Base-by-base conservation (phyloP, 2,888 invertebrate species). In the Spisula solida region DNA sequence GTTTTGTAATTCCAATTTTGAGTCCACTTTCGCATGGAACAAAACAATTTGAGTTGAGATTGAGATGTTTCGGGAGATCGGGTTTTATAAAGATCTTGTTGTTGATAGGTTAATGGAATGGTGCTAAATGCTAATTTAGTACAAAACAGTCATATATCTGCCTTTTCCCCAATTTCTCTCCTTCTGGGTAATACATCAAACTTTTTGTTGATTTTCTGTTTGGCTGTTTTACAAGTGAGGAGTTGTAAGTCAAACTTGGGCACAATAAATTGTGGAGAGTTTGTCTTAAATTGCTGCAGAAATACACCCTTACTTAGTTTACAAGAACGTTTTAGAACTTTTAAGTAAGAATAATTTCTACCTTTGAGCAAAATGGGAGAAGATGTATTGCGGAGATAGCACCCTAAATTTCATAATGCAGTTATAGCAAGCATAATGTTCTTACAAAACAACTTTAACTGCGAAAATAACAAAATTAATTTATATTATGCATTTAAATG, bases 271-370 rank as follows among this genome's bases (percentile, higher is more conserved):
- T 34, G 75, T 34, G 25, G 5, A 75, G 31, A 75, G 18, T 60
- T 75, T 34, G 34, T 4, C 75, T 34, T 75, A 31, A 34, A 75
- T 75, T 31, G 34, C 75, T 18, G 25, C 75, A 75, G 34, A 75
- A 75, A 34, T 18, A 75, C 29, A 75, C 34, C 31, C 75, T 75
- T 75, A 66, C 60, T 66, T 66, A n/a, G n/a, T 66, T n/a, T 66
- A 66, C n/a, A 66, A 25, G 60, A 66, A 8, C 41, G 25, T 66
- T 66, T 66, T 31, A 75, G 34, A 60, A n/a, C 60, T 60, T 25
- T 20, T n/a, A n/a, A 60, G 75, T 31, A 31, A 75, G 75, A 75
- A 75, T 75, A 75, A 75, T 34, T 75, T 75, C 75, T 75, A 75
- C 75, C 75, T 75, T 20, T 31, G 31, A 34, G 75, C 31, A 34